These are phyloP conservation scores for Leptinotarsa defecta DNA, from an alignment of 1,140 invertebrate species.

Conservation along the genomic window DNA sequence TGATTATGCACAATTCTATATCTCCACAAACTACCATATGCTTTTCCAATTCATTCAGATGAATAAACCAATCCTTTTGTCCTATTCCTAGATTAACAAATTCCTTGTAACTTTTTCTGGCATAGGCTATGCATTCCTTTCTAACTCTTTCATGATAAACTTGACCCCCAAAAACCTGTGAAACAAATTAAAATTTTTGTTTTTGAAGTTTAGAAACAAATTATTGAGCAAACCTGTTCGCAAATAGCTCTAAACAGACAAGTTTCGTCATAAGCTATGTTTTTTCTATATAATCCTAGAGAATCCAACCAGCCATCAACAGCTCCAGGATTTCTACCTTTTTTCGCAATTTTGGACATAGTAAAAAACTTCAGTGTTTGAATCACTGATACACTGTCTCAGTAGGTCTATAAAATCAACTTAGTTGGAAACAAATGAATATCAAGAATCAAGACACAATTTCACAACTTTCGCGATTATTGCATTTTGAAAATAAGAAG, in stretches of 20 bases:
- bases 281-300: conserved; percentile 80
- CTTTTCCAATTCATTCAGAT: conserved; percentile 48
- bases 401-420: too few relatives aligned
- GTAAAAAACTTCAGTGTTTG: too few relatives aligned
- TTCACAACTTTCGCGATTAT: too few relatives aligned
- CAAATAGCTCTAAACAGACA: conserved; percentile 84
- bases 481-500: too few relatives aligned
- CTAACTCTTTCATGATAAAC: conserved; percentile 74
- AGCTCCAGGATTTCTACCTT: conserved; percentile 55
- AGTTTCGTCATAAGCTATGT: conserved; percentile 79
- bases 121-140: conserved; percentile 72
- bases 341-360: conserved; percentile 35
- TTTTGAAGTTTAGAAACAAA: not conserved
- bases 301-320: conserved; percentile 79
- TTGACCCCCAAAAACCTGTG: conserved; percentile 73
- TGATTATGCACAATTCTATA: conserved; percentile 50
- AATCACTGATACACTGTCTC: too few relatives aligned
- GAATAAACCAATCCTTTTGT: conserved; percentile 57
- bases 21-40: conserved; percentile 52
- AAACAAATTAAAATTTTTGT: conserved; percentile 2
- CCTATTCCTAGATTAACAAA: conserved; percentile 58
- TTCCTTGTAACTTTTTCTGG: conserved; percentile 63
- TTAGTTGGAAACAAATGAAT: too few relatives aligned
- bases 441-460: too few relatives aligned
- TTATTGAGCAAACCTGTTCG: conserved; percentile 68